Evolutionary conservation across 2,113 vertebrate genomes (phyloP), one percentile per base, ranked within the genome.

Genomic region (Callocephalon fimbriatum): DNA sequence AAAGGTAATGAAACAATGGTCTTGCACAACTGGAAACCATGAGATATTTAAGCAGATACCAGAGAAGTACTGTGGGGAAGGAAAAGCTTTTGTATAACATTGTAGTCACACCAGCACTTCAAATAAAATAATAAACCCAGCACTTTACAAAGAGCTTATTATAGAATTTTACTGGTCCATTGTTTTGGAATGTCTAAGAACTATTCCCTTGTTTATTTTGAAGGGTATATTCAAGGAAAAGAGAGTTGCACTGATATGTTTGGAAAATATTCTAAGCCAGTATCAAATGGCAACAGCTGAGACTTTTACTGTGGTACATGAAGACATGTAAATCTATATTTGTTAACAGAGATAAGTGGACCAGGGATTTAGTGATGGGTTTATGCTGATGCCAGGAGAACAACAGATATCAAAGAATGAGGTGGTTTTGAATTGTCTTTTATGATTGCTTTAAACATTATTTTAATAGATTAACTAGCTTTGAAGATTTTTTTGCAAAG

Each of bases 181-280:
- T 97, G 93, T 97, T 95, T 97, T 89, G 80, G 62, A 97, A 92
- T 85, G 62, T 88, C 88, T 96, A 96, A 95, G 95, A 93, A 93
- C 59, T 93, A 85, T 82, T 87, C 35, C 31, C 29, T 10, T 97
- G 96, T 97, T 97, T 97, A 89, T 97, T 96, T 96, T 96, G 58
- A 90, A 94, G 21, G 22, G 59, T 94, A 90, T 93, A 82, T 87
- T 95, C 56, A 94, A 91, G 71, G 88, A 81, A 96, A 94, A 88
- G 65, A 88, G 58, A 85, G 63, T 76, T 83, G 62, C 53, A 72
- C 65, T 77, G 88, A 27, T 94, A 67, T 22, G 51, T 90, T 96
- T 90, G 78, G 84, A 86, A 84, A 82, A 47, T 90, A 81, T 74
- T 94, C 62, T 58, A 86, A 92, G 66, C 45, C 27, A 66, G 22